A percentile compares a stretch with the other conserved stretches of the same genome.
phyloP scores from a whole-genome alignment of 2,888 invertebrate genomes.

The Osedax fenrisi region DNA sequence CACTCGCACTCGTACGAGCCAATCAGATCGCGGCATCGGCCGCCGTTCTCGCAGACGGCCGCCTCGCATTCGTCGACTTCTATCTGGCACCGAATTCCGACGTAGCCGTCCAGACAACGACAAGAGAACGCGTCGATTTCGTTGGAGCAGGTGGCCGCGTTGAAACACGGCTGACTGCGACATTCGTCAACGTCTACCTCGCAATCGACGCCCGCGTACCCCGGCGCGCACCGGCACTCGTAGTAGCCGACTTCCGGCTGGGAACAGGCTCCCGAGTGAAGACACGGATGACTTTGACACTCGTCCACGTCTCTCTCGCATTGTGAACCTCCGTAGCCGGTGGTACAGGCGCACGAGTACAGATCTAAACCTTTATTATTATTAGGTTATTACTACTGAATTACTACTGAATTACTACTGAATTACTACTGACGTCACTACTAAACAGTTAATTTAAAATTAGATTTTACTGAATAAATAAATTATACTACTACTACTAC shows the following conservation, averaged over 20 bases:
- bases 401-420: too few relatives aligned
- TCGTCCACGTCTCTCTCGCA: conserved; percentile 58
- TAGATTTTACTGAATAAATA: too few relatives aligned
- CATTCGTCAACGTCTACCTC: conserved; percentile 37
- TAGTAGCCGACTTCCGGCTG: conserved; percentile 30
- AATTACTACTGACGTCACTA: too few relatives aligned
- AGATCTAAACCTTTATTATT: too few relatives aligned
- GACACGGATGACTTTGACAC: conserved; percentile 32
- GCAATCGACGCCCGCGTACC: conserved; percentile 38
- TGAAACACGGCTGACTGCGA: conserved; percentile 3
- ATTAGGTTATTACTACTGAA: too few relatives aligned
- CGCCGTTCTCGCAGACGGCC: conserved; percentile 32
- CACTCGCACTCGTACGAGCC: conserved; percentile 38
- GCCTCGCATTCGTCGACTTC: conserved; percentile 44
- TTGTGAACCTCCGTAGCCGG: conserved; percentile 47
- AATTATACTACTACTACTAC: too few relatives aligned
- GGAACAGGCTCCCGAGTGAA: conserved; percentile 29
- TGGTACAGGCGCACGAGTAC: conserved; percentile 29
- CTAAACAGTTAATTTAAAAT: too few relatives aligned
- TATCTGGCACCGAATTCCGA: conserved; percentile 58
- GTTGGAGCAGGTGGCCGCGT: conserved; percentile 21
- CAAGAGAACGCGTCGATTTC: conserved; percentile 32
- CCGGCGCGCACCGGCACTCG: conserved; percentile 38
- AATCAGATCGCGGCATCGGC: conserved; percentile 29
- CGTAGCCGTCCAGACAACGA: conserved; percentile 30